A percentile compares a stretch with the other conserved stretches of the same genome.
Conservation (phyloP, 2,113 vertebrate species). For the Raphicerus campestris region DNA sequence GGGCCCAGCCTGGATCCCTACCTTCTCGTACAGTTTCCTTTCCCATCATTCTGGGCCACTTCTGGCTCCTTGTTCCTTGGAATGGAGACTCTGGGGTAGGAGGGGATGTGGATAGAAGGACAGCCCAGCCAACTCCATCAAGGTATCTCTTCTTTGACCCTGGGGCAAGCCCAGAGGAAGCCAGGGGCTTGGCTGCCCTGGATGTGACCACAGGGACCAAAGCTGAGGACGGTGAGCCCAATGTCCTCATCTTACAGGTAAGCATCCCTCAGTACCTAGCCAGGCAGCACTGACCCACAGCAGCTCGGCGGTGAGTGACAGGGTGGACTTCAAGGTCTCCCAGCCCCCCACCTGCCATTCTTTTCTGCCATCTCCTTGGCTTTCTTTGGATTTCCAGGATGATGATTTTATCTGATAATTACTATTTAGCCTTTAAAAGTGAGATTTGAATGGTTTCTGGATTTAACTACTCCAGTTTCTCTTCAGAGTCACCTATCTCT, state of each 20-base stretch:
- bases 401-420: not conserved
- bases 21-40: not conserved
- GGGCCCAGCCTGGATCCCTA: not conserved
- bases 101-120: not conserved
- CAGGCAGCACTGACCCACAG: not conserved
- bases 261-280: not conserved
- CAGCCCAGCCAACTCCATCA: no score
- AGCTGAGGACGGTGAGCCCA: not conserved
- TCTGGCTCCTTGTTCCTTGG: not conserved
- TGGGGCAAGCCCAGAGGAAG: not conserved
- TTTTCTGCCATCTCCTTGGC: not conserved
- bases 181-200: not conserved
- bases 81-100: not conserved
- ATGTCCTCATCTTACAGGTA: not conserved
- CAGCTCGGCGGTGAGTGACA: accelerated
- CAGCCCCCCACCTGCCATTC: not conserved
- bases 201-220: not conserved
- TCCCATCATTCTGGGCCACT: not conserved
- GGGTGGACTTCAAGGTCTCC: not conserved
- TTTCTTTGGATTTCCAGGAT: not conserved
- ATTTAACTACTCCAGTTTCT: not conserved
- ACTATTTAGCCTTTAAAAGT: not conserved
- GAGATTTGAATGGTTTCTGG: not conserved
- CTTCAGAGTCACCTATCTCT: not conserved
- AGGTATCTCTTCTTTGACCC: not conserved